Evolutionary conservation across 2,888 invertebrate genomes (phyloP).

Genomic region (Idaea straminata): DNA sequence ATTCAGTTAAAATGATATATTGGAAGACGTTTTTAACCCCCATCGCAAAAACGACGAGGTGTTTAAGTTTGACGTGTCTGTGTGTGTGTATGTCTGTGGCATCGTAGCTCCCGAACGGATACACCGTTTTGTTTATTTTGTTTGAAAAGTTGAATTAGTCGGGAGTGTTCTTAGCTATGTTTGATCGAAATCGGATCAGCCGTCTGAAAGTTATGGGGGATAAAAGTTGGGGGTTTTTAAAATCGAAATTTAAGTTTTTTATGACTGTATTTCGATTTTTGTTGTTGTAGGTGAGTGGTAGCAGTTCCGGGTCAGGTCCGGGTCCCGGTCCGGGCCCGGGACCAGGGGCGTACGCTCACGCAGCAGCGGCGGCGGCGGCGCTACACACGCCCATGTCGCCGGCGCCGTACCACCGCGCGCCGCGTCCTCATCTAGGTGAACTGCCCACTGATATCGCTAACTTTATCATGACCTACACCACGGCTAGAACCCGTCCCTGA

Average conservation of each 20-base stretch:
- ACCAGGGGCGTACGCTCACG: constrained; percentile 62
- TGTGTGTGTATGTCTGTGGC: neutral
- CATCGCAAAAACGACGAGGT: too few species aligned
- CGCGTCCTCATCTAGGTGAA: constrained; percentile 68
- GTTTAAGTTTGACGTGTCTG: too few species aligned
- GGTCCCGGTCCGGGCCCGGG: constrained; percentile 42
- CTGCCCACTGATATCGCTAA: constrained; percentile 10
- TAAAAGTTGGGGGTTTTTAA: too few species aligned
- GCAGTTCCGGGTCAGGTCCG: neutral
- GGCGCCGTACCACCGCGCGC: constrained; percentile 72
- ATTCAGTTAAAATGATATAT: too few species aligned
- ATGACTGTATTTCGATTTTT: neutral
- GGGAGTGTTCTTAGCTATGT: too few species aligned
- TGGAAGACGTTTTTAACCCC: too few species aligned
- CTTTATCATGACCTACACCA: constrained; percentile 10
- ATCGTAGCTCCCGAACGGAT: too few species aligned
- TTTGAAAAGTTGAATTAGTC: too few species aligned
- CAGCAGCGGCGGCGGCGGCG: constrained; percentile 71
- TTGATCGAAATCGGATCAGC: too few species aligned
- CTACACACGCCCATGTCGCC: constrained; percentile 80
- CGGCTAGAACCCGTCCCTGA: neutral
- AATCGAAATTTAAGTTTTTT: too few species aligned
- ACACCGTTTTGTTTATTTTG: too few species aligned
- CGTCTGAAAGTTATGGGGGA: too few species aligned
- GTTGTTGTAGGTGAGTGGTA: neutral